phyloP scores from a whole-genome alignment of 2,113 vertebrate genomes.

The Tursiops truncatus region DNA sequence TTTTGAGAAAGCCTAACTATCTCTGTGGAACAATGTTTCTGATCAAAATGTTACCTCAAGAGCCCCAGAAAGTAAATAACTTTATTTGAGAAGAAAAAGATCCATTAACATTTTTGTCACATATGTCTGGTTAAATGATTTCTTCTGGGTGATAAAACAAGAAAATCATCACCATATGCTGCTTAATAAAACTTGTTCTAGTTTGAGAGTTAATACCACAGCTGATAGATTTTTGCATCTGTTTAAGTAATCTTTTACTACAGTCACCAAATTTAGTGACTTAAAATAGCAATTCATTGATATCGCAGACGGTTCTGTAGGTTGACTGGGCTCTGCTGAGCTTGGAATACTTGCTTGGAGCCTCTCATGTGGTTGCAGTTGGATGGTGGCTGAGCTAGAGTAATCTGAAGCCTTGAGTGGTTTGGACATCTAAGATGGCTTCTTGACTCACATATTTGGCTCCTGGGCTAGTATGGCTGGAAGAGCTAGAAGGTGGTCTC shows the following conservation, averaged over 20 bases:
- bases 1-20: slow-evolving; percentile 12
- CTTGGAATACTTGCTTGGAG: not conserved
- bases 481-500: not conserved
- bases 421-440: not conserved
- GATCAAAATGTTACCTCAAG: not conserved
- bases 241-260: slow-evolving; percentile 23
- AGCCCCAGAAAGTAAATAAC: not conserved
- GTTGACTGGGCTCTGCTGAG: not conserved
- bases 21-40: not conserved
- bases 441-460: not conserved
- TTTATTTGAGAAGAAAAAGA: slow-evolving; percentile 21
- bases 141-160: not conserved
- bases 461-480: not conserved
- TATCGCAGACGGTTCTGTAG: not conserved
- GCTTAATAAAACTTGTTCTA: slow-evolving; percentile 32
- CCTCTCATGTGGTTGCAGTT: not conserved
- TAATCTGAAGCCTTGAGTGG: not conserved
- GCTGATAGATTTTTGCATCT: slow-evolving; percentile 5
- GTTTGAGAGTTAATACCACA: not conserved
- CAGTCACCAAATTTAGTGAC: not conserved
- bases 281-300: not conserved
- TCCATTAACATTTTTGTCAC: slow-evolving; percentile 23
- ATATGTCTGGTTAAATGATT: slow-evolving; percentile 3
- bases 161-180: not conserved
- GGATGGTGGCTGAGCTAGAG: not conserved